Evolutionary conservation across 2,797 vertebrate species (phyloP).

Genomic region (Gymnodraco acuticeps): DNA sequence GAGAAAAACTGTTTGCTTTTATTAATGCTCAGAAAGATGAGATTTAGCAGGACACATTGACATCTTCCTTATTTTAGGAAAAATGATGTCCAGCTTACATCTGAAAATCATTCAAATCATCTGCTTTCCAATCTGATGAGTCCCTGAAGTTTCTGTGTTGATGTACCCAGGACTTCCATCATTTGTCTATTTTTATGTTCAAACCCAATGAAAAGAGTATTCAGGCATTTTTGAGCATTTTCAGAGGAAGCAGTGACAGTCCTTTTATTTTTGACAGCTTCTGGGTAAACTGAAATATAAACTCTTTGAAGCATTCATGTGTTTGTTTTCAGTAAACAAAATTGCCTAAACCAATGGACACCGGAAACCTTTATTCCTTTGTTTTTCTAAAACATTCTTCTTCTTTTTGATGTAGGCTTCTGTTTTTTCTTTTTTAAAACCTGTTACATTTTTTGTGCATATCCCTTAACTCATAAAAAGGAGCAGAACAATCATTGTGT

Average conservation of each 20-base stretch:
- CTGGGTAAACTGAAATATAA: slow-evolving; percentile 19
- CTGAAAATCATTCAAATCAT: slow-evolving; percentile 54
- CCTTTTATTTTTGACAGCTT: slow-evolving; percentile 8
- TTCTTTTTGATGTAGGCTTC: slow-evolving; percentile 31
- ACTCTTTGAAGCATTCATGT: slow-evolving; percentile 7
- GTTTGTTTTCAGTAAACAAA: slow-evolving; percentile 27
- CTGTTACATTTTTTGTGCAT: slow-evolving; percentile 39
- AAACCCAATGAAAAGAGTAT: slow-evolving; percentile 26
- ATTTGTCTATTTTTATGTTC: slow-evolving; percentile 32
- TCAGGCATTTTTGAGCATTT: slow-evolving; percentile 36
- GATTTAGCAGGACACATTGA: slow-evolving; percentile 47
- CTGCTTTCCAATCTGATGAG: slow-evolving; percentile 39
- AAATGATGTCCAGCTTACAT: slow-evolving; percentile 41
- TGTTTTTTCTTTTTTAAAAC: neutral
- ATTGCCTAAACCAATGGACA: slow-evolving; percentile 35
- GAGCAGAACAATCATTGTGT: slow-evolving; percentile 19
- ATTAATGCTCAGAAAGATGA: slow-evolving; percentile 43
- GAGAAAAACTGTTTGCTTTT: slow-evolving; percentile 44
- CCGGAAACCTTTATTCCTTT: slow-evolving; percentile 28
- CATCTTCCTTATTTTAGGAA: slow-evolving; percentile 46
- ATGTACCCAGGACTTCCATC: slow-evolving; percentile 5
- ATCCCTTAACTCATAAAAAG: slow-evolving; percentile 32
- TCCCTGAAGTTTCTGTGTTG: slow-evolving; percentile 36
- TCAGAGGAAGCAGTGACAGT: slow-evolving; percentile 20
- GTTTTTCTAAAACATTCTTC: slow-evolving; percentile 20